Evolutionary conservation across 2,113 vertebrate genomes (phyloP).

Genomic region (Alligator sinensis): DNA sequence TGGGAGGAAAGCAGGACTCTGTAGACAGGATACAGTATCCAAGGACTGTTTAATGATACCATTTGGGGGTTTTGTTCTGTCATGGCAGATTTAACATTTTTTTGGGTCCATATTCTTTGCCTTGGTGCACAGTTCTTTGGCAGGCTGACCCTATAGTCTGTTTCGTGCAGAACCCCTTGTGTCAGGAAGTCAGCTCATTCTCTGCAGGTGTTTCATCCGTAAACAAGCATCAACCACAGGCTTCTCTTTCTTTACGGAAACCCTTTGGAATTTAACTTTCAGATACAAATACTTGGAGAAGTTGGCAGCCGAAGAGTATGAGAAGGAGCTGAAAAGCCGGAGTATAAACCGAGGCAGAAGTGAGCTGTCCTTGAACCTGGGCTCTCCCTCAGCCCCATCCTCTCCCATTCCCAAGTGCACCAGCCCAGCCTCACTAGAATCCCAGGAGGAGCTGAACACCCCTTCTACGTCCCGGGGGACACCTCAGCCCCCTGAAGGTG

Average conservation of each 20-base stretch:
- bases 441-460: slow-evolving; percentile 75
- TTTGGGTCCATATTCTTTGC: slow-evolving; percentile 55
- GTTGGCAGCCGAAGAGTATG: slow-evolving; percentile 89
- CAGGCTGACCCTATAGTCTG: slow-evolving; percentile 57
- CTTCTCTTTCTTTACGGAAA: slow-evolving; percentile 83
- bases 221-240: slow-evolving; percentile 77
- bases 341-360: slow-evolving; percentile 84
- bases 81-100: slow-evolving; percentile 68
- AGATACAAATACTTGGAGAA: slow-evolving; percentile 96
- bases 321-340: slow-evolving; percentile 86
- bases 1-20: slow-evolving; percentile 50
- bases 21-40: slow-evolving; percentile 41
- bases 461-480: slow-evolving; percentile 36
- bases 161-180: slow-evolving; percentile 51
- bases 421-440: slow-evolving; percentile 77
- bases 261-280: slow-evolving; percentile 85
- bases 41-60: slow-evolving; percentile 50
- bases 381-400: slow-evolving; percentile 78
- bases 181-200: slow-evolving; percentile 74
- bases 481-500: slow-evolving; percentile 79
- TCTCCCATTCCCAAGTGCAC: slow-evolving; percentile 67
- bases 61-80: slow-evolving; percentile 55
- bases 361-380: slow-evolving; percentile 92
- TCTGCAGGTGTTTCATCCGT: slow-evolving; percentile 82
- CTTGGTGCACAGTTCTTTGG: slow-evolving; percentile 34